Base-by-base conservation (phyloP, 1,140 invertebrate species). In the Dreissena polymorpha region DNA sequence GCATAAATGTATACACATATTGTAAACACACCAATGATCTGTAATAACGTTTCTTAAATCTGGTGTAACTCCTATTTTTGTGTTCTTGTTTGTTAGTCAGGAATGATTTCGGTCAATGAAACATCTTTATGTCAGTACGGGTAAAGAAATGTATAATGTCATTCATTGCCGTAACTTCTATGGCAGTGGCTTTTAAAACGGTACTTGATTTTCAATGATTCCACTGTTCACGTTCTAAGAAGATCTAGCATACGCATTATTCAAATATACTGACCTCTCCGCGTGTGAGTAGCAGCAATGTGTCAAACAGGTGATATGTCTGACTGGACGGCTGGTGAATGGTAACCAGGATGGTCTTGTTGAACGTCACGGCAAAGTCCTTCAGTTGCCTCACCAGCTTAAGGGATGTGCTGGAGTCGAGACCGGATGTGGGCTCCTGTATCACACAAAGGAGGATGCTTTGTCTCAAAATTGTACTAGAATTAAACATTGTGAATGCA, bases 311-410 rank as follows among this genome's bases (percentile, higher is more conserved):
- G 93, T 97, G 96, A 91, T 97, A 97, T 92, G 97, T 97, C 92
- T 97, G 96, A 63, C 96, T 97, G 39, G 96, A 97, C 0, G 96
- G 96, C 91, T 97, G 96, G 92, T 97, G 96, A 18, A 97, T 95
- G 25, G 96, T 97, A 29, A 96, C 94, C 53, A 97, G 95, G 51
- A 97, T 95, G 6, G 96, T 96, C 92, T 97, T 97, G 71, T 96
- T 95, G 91, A 96, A 96, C 84, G 96, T 94, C 80, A 80, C 25
- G 0, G 96, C 96, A 86, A 96, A 96, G 29, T 95, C 94, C 91
- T 97, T 96, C 74, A 97, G 91, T 60, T 95, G 95, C 75, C 94
- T 93, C 94, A 97, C 96, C 68, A 97, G 89, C 83, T 94, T 95
- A 83, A 95, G 95, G 14, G 97, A 96, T 68, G 96, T 96, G 90